These are phyloP conservation scores for Leptonema lineaticorne DNA, from an alignment of 1,140 invertebrate species.

Conservation along the genomic window DNA sequence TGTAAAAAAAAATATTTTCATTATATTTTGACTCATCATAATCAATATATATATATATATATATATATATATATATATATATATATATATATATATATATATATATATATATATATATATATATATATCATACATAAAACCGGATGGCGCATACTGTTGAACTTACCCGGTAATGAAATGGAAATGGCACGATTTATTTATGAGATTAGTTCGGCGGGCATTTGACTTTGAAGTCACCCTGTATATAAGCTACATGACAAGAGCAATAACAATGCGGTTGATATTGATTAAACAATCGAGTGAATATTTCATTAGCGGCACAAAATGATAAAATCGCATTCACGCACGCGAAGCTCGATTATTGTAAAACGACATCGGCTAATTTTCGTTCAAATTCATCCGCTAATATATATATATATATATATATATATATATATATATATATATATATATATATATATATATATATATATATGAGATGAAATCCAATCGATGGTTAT, in stretches of 20 bases:
- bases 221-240: constrained; percentile 1
- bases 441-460: background rate
- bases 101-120: too few relatives aligned
- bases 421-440: background rate
- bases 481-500: too few relatives aligned
- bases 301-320: constrained; percentile 26
- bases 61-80: too few relatives aligned
- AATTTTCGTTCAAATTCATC: background rate
- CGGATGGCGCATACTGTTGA: too few relatives aligned
- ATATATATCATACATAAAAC: too few relatives aligned
- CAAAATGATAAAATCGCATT: constrained; percentile 24
- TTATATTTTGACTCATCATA: too few relatives aligned
- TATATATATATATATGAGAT: background rate
- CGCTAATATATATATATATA: background rate
- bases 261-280: too few relatives aligned
- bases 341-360: background rate
- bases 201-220: background rate
- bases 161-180: background rate
- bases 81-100: too few relatives aligned
- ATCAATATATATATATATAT: too few relatives aligned
- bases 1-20: too few relatives aligned
- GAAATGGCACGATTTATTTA: background rate
- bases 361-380: background rate
- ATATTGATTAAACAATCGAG: constrained; percentile 26
- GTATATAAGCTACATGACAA: background rate